phyloP scores from a whole-genome alignment of 1,140 invertebrate species.

The Diachasma alloeum region DNA sequence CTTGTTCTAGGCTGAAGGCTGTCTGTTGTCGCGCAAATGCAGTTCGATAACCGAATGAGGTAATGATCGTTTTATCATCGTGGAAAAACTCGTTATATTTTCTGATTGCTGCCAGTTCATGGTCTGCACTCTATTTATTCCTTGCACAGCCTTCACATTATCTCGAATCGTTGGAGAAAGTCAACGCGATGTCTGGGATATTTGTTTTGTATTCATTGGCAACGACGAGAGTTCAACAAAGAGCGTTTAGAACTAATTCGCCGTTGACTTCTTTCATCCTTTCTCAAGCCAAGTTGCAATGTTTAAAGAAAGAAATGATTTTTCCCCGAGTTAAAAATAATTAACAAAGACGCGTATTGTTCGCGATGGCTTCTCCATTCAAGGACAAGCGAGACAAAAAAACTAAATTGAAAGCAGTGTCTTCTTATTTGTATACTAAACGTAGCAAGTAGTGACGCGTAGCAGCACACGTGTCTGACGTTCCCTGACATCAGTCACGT shows the following conservation, averaged over 20 bases:
- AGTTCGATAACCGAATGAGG: not conserved
- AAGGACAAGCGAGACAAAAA: not conserved
- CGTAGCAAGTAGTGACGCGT: not conserved
- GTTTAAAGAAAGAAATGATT: not conserved
- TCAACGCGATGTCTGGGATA: not conserved
- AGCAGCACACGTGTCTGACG: not conserved
- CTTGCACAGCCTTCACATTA: not conserved
- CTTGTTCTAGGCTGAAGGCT: not conserved
- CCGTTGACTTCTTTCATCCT: too few species aligned
- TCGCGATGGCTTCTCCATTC: not conserved
- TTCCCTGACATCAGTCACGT: constrained; percentile 22
- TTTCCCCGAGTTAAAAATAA: not conserved
- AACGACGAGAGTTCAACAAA: not conserved
- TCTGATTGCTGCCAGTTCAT: not conserved
- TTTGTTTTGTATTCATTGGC: not conserved
- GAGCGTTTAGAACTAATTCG: too few species aligned
- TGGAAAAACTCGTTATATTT: not conserved
- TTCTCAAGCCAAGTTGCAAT: too few species aligned
- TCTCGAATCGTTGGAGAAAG: not conserved
- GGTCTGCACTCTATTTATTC: not conserved
- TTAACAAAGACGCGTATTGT: not conserved
- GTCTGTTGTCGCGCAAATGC: not conserved
- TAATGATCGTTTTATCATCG: not conserved
- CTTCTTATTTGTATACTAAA: not conserved
- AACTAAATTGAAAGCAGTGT: not conserved